These are phyloP conservation scores for Dysidea cf. avara DNA, from an alignment of 37 sponge, comb jelly and placozoan genomes.

Conservation along the genomic window DNA sequence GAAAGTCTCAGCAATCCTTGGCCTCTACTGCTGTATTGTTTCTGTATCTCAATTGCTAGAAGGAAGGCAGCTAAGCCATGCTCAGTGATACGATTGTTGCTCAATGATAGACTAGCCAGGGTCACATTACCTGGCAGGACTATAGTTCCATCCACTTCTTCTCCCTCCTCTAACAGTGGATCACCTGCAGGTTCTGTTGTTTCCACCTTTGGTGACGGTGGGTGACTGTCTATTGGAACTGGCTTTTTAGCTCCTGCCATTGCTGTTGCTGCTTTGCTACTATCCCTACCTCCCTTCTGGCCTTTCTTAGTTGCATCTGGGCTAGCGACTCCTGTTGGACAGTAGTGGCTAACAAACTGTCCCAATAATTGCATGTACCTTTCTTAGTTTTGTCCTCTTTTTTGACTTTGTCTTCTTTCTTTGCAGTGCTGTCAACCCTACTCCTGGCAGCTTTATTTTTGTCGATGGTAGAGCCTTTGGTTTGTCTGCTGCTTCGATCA, in stretches of 20 bases:
- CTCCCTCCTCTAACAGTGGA: not conserved
- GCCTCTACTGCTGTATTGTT: not conserved
- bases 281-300: not conserved
- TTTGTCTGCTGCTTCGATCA: not conserved
- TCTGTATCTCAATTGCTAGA: constrained; percentile 1
- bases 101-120: constrained; percentile 1
- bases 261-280: not conserved
- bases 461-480: constrained; percentile 18
- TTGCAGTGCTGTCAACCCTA: not conserved
- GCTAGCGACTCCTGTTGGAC: too few species aligned
- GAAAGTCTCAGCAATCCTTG: constrained; percentile 17
- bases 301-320: constrained; percentile 2
- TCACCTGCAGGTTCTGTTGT: too few species aligned
- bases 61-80: constrained; percentile 6
- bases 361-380: constrained; percentile 1
- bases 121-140: not conserved
- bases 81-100: constrained; percentile 4
- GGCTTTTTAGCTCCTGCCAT: not conserved
- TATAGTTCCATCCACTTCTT: not conserved
- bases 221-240: not conserved
- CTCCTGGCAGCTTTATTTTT: constrained; percentile 14
- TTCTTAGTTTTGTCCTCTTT: constrained; percentile 29
- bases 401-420: constrained; percentile 28
- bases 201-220: too few species aligned
- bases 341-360: too few species aligned